Evolutionary conservation across 2,113 vertebrate species (phyloP).

Genomic region (Prionailurus viverrinus): DNA sequence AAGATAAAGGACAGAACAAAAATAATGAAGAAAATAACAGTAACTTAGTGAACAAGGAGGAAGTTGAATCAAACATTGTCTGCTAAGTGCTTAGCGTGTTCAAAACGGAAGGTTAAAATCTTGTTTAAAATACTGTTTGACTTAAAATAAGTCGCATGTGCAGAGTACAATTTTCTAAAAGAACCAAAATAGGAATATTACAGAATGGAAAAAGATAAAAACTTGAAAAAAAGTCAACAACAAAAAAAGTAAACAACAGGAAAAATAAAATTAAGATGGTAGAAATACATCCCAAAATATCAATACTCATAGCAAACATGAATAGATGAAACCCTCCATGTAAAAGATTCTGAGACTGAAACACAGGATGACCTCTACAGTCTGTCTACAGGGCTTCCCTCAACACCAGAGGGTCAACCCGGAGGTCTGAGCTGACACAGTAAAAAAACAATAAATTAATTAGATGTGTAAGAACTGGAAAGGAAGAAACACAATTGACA

Average conservation of each 20-base stretch:
- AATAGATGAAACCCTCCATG: not conserved
- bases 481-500: not conserved
- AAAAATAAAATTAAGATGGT: not conserved
- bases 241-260: not conserved
- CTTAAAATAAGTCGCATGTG: not conserved
- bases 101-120: slow-evolving; percentile 18
- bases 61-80: not conserved
- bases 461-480: not conserved
- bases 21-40: not conserved
- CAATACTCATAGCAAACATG: not conserved
- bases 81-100: not conserved
- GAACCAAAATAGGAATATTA: not conserved
- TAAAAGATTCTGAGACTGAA: not conserved
- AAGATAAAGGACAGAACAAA: slow-evolving; percentile 5
- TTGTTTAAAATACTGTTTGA: not conserved
- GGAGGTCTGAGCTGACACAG: not conserved
- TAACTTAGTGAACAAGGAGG: not conserved
- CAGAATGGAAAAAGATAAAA: not conserved
- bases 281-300: not conserved
- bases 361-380: not conserved
- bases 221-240: not conserved
- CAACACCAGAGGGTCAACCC: not conserved
- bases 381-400: not conserved
- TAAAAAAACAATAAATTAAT: not conserved
- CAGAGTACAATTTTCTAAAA: not conserved